phyloP scores from a whole-genome alignment of 2,113 vertebrate species.

The Platycercus adscitus region DNA sequence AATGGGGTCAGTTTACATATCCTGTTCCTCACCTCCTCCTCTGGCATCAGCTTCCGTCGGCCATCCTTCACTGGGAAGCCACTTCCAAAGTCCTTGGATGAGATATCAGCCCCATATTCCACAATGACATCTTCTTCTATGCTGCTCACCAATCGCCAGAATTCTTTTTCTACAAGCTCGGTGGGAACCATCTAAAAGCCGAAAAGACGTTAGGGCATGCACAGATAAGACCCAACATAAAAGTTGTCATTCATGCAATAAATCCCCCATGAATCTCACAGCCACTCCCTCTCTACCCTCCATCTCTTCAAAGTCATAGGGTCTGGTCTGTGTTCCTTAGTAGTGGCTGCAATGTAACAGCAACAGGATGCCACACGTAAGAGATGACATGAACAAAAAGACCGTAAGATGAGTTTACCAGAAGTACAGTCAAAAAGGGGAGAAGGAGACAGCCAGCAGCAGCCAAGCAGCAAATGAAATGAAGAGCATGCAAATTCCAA shows the following conservation, averaged over 20 bases:
- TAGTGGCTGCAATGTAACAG: not conserved
- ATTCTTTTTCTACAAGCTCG: conserved; percentile 97
- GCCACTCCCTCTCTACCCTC: not conserved
- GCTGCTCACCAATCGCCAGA: conserved; percentile 96
- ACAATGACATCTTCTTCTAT: conserved; percentile 98
- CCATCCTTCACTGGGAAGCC: conserved; percentile 93
- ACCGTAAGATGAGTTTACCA: not conserved
- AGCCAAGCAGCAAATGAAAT: not conserved
- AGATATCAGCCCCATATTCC: conserved; percentile 97
- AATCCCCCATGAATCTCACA: not conserved
- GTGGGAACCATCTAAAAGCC: conserved; percentile 94
- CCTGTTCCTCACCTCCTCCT: conserved; percentile 89
- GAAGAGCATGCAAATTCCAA: not conserved
- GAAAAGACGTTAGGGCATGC: not conserved
- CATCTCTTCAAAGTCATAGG: not conserved
- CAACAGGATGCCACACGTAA: not conserved
- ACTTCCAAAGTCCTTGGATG: conserved; percentile 96
- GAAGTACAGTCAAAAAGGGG: not conserved
- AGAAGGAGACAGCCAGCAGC: not conserved
- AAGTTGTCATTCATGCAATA: not conserved
- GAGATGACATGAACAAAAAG: not conserved
- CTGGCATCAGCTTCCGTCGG: conserved; percentile 87
- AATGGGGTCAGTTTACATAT: not conserved
- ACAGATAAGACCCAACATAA: not conserved
- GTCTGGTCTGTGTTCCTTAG: not conserved